Base-by-base conservation (phyloP, 1,140 invertebrate genomes). In the Pogonognathellus flavescens region DNA sequence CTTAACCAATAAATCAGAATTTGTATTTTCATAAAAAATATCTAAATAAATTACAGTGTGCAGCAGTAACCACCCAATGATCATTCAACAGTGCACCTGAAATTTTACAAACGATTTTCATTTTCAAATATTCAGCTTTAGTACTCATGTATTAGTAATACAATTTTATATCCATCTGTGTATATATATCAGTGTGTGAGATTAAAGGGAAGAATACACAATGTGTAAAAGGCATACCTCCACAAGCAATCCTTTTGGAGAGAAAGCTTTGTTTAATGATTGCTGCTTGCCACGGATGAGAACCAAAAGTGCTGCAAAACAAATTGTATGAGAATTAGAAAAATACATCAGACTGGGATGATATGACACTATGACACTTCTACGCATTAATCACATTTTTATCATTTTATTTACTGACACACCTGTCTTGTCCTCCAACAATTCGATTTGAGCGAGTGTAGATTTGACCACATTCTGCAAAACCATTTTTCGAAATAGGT, bases 261-360 rank as follows among this genome's bases (percentile, higher is more conserved):
- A 98, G 91, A 89, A 97, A 97, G 52, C 95, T 95, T 49, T 95
- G 95, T 90, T 98, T 98, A 84, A 98, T 96, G 41, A 98, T 94
- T 9, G 97, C 97, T 22, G 95, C 97, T 92, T 97, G 96, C 96
- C 96, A 98, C n/a, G 97, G 97, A 92, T 97, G 96, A 57, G 95
- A 95, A 7, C 96, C 97, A 89, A 97, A 97, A 84, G 94, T 94
- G 0, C 96, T 95, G 60, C 14, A 76, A 76, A 76, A 76, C 70
- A 76, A 76, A 76, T 76, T 76, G 70, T 95, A 88, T 97, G 95
- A 0, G 96, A 96, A 22, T 53, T 52, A 50, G 72, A 59, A 6
- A 83, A 57, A 41, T 20, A 11, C 8, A 50, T n/a, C n/a, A n/a
- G 16, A 50, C 6, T 66, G 25, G 18, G 9, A 16, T 49, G 50